Percentiles rank a stretch among this genome's conserved stretches.
Conservation (phyloP, 2,797 vertebrate species). For the Cuniculus paca region DNA sequence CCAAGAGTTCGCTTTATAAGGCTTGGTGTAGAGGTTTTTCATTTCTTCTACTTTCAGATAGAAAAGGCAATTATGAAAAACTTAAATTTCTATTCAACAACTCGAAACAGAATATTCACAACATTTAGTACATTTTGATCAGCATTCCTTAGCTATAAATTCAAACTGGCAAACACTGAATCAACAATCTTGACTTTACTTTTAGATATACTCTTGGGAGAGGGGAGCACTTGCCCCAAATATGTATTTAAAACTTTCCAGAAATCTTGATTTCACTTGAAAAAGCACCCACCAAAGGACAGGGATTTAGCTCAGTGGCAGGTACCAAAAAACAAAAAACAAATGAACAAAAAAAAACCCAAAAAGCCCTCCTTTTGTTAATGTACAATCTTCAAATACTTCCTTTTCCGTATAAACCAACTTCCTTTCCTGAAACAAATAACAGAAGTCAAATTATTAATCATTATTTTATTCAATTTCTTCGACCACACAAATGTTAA, state of each 20-base stretch:
- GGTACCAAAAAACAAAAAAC: no score
- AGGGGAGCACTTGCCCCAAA: neutral
- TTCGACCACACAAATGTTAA: neutral
- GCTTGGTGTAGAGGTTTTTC: neutral
- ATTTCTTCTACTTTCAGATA: neutral
- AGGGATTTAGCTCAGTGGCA: no score
- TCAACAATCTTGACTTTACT: neutral
- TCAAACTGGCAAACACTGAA: neutral
- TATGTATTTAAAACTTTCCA: neutral
- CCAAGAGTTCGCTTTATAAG: neutral
- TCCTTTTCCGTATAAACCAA: neutral
- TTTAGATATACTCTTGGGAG: neutral
- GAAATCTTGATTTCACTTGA: neutral
- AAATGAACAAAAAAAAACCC: no score
- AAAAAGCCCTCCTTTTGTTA: neutral
- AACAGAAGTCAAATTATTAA: neutral
- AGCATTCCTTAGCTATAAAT: neutral
- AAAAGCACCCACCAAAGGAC: neutral
- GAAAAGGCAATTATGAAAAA: neutral
- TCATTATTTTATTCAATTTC: neutral
- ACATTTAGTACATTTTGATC: neutral
- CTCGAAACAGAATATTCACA: neutral
- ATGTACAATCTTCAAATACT: neutral
- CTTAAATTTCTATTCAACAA: neutral
- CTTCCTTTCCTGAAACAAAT: neutral